Evolutionary conservation across 2,888 invertebrate genomes (phyloP).

Genomic region (Orthosia incerta): DNA sequence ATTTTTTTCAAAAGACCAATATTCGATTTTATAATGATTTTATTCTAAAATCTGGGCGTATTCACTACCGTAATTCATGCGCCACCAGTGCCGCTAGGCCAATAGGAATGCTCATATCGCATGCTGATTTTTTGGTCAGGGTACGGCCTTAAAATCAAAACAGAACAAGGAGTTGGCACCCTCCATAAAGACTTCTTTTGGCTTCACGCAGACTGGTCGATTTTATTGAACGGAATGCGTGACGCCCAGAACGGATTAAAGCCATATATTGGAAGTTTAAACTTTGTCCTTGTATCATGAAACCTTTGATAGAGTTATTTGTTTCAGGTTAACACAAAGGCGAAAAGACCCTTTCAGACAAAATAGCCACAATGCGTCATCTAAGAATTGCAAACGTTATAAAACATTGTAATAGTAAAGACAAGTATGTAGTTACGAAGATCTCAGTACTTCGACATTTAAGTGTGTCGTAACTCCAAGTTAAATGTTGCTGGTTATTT

Average conservation of each 20-base stretch:
- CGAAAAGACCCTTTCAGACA: not conserved
- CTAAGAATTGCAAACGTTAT: conserved; percentile 33
- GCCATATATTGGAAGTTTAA: not conserved
- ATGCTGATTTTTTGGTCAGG: too few species aligned
- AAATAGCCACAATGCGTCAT: conserved; percentile 9
- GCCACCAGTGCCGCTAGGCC: too few species aligned
- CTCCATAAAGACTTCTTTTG: conserved; percentile 32
- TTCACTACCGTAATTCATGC: too few species aligned
- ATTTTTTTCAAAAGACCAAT: too few species aligned
- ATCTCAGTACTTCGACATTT: conserved; percentile 55
- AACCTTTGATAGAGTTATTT: not conserved
- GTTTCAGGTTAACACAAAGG: not conserved
- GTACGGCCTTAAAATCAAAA: conserved; percentile 41
- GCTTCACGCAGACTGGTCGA: conserved; percentile 46
- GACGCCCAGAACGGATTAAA: not conserved
- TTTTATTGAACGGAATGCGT: conserved; percentile 27
- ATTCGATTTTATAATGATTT: too few species aligned
- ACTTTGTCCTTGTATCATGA: not conserved
- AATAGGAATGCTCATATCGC: too few species aligned
- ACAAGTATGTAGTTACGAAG: conserved; percentile 47
- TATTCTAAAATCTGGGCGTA: too few species aligned
- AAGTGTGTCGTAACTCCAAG: conserved; percentile 51
- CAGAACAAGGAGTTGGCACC: conserved; percentile 21
- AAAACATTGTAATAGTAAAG: conserved; percentile 38
- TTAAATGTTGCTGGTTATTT: conserved; percentile 58